Conservation (phyloP, 2,888 invertebrate genomes). For the Nomada fucata region DNA sequence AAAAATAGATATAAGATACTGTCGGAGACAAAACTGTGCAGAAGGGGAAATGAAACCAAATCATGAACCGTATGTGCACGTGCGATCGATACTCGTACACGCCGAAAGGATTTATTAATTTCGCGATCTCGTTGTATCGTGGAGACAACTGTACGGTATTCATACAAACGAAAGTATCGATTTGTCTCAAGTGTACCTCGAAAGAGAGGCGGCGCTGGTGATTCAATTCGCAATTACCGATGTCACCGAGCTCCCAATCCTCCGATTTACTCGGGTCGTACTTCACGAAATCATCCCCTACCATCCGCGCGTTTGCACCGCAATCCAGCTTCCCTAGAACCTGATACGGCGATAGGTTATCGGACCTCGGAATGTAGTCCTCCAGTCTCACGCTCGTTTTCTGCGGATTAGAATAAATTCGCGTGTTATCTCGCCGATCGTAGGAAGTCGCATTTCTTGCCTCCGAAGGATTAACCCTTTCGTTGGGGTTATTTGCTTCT, state of each 20-base stretch:
- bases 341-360: slow-evolving; percentile 84
- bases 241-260: slow-evolving; percentile 85
- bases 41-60: too few relatives aligned
- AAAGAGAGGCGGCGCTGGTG: slow-evolving; percentile 53
- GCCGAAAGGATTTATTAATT: neutral
- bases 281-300: slow-evolving; percentile 73
- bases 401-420: slow-evolving; percentile 58
- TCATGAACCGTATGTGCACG: too few relatives aligned
- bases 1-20: too few relatives aligned
- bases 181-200: slow-evolving; percentile 52
- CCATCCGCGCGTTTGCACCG: slow-evolving; percentile 57
- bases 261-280: slow-evolving; percentile 84
- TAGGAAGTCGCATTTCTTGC: slow-evolving; percentile 2
- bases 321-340: slow-evolving; percentile 82
- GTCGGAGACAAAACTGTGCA: too few relatives aligned
- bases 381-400: slow-evolving; percentile 83
- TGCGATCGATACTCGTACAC: too few relatives aligned
- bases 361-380: slow-evolving; percentile 84
- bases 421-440: neutral
- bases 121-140: neutral
- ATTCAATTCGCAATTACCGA: slow-evolving; percentile 80
- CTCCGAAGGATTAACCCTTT: neutral
- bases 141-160: neutral
- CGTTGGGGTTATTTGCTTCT: neutral
- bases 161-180: neutral